A percentile compares a stretch with the other conserved stretches of the same genome.
These are phyloP conservation scores for Apocrypta bakeri DNA, from an alignment of 1,140 invertebrate species.

Conservation along the genomic window DNA sequence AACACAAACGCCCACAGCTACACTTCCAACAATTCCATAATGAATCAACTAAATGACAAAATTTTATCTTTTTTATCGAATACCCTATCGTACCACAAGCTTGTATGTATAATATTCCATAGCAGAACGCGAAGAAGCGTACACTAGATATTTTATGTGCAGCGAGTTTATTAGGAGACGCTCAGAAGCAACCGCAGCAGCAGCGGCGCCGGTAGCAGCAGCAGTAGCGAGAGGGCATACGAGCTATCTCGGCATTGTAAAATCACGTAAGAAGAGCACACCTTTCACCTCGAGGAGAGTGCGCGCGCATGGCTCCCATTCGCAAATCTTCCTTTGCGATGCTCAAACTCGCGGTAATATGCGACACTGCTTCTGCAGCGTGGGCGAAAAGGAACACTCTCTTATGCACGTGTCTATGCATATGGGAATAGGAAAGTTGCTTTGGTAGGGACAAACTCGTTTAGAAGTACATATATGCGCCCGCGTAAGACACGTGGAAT, in stretches of 20 bases:
- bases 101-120: too few species aligned
- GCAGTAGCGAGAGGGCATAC: conserved; percentile 9
- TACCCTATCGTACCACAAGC: too few species aligned
- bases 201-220: not conserved
- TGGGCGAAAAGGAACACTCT: conserved; percentile 9
- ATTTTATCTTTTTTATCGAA: too few species aligned
- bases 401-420: not conserved
- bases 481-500: conserved; percentile 23
- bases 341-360: conserved; percentile 16
- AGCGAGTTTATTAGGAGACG: not conserved
- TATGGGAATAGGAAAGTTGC: conserved; percentile 22
- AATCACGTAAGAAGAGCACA: conserved; percentile 69
- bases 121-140: too few species aligned
- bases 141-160: not conserved
- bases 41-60: too few species aligned
- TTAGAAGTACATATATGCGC: not conserved
- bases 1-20: too few species aligned
- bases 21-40: too few species aligned
- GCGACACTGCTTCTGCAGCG: conserved; percentile 14
- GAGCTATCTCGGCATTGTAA: conserved; percentile 58
- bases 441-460: not conserved
- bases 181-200: not conserved
- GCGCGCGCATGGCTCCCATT: conserved; percentile 1
- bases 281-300: conserved; percentile 63
- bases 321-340: conserved; percentile 38